Evolutionary conservation across 2,113 vertebrate genomes (phyloP).

Genomic region (Ptilonorhynchus violaceus): DNA sequence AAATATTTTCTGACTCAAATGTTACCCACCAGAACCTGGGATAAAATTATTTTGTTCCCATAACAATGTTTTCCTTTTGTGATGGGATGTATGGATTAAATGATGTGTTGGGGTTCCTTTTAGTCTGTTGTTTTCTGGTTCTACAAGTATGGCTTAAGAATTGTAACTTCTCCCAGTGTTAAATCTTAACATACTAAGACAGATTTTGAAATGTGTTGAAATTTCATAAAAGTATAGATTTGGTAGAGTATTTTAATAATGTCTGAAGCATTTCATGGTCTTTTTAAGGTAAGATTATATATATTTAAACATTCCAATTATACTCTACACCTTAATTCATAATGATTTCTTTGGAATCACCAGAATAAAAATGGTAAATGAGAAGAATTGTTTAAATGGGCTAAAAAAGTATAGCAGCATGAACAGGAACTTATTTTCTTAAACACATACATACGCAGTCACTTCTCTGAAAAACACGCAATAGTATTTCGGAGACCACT

Average conservation of each 20-base stretch:
- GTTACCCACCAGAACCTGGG: accelerated
- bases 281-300: not conserved
- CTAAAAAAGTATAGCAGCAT: not conserved
- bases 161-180: not conserved
- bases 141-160: not conserved
- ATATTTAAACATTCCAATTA: not conserved
- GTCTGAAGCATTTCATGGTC: not conserved
- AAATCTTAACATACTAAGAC: not conserved
- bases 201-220: not conserved
- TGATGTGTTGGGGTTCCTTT: not conserved
- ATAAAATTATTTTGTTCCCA: not conserved
- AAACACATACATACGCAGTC: not conserved
- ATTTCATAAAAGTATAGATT: not conserved
- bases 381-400: not conserved
- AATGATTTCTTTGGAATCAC: not conserved
- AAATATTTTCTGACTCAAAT: not conserved
- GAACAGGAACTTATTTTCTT: not conserved
- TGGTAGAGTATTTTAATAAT: not conserved
- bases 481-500: not conserved
- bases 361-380: not conserved
- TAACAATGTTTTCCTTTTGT: not conserved
- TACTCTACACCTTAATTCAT: not conserved
- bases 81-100: not conserved
- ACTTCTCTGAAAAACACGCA: not conserved
- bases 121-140: not conserved